Percentiles rank a stretch among this genome's conserved stretches.
phyloP scores from a whole-genome alignment of 1,140 invertebrate species.

The Trypoxylus dichotomus region DNA sequence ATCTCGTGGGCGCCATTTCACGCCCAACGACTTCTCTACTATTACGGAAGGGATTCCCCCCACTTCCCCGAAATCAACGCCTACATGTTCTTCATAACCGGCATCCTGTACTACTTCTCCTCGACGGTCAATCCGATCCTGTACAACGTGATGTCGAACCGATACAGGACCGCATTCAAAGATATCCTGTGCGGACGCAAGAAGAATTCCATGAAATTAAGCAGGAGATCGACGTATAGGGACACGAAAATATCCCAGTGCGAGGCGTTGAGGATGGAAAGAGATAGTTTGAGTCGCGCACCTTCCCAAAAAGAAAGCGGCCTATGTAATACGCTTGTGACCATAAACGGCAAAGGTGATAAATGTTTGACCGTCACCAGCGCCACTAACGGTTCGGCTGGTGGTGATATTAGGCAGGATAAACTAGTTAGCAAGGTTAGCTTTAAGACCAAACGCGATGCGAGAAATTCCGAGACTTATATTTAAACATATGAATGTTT shows the following conservation, averaged over 20 bases:
- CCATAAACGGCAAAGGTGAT: background rate
- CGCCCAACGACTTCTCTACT: conserved; percentile 79
- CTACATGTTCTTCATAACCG: conserved; percentile 77
- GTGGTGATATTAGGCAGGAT: background rate
- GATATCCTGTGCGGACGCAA: conserved; percentile 65
- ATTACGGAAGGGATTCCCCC: conserved; percentile 64
- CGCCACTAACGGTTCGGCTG: background rate
- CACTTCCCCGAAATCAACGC: conserved; percentile 72
- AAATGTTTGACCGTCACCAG: background rate
- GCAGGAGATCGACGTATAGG: conserved; percentile 34
- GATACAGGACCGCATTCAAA: conserved; percentile 79
- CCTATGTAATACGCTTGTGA: background rate
- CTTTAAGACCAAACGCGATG: background rate
- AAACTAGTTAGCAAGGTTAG: background rate
- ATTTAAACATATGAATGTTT: background rate
- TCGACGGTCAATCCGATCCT: conserved; percentile 89
- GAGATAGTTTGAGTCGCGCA: background rate
- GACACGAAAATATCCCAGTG: conserved; percentile 30
- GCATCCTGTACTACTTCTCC: conserved; percentile 85
- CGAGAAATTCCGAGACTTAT: conserved; percentile 9
- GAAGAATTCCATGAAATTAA: conserved; percentile 39
- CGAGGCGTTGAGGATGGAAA: background rate
- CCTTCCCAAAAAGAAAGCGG: background rate
- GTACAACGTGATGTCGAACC: conserved; percentile 88
- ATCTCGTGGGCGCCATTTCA: conserved; percentile 97